A percentile compares a stretch with the other conserved stretches of the same genome.
These are phyloP conservation scores for Carcina quercana DNA, from an alignment of 2,888 invertebrate genomes.

Conservation along the genomic window DNA sequence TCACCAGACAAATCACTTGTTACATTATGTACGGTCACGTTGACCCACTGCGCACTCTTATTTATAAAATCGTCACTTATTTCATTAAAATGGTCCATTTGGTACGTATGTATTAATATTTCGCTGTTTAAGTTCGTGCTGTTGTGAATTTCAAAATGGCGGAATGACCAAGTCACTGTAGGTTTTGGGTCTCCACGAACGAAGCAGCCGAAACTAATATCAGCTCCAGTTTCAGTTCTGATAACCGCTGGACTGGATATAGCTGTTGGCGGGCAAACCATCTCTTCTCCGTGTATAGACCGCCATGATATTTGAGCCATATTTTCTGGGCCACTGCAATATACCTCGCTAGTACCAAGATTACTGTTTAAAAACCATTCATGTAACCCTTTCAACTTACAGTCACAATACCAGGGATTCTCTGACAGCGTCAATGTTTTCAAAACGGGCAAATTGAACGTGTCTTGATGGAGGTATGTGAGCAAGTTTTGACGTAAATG, in stretches of 20 bases:
- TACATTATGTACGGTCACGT: slow-evolving; percentile 87
- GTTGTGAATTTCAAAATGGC: slow-evolving; percentile 67
- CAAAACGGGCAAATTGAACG: slow-evolving; percentile 68
- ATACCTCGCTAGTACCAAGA: slow-evolving; percentile 82
- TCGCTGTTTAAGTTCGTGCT: slow-evolving; percentile 45
- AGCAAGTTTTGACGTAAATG: slow-evolving; percentile 88
- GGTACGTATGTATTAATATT: slow-evolving; percentile 42
- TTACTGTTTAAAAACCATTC: slow-evolving; percentile 88
- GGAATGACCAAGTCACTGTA: slow-evolving; percentile 85
- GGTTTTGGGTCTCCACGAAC: slow-evolving; percentile 89
- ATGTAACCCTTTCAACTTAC: slow-evolving; percentile 86
- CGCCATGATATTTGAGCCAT: slow-evolving; percentile 83
- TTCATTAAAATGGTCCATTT: slow-evolving; percentile 44
- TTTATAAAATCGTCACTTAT: slow-evolving; percentile 54
- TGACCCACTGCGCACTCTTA: slow-evolving; percentile 80
- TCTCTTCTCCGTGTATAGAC: slow-evolving; percentile 80
- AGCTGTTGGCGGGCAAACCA: slow-evolving; percentile 87
- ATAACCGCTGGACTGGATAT: slow-evolving; percentile 71
- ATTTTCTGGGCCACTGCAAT: slow-evolving; percentile 80
- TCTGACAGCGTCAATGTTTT: slow-evolving; percentile 87
- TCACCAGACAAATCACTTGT: slow-evolving; percentile 88
- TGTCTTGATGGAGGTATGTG: slow-evolving; percentile 73
- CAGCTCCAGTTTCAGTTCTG: slow-evolving; percentile 85
- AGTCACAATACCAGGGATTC: slow-evolving; percentile 94
- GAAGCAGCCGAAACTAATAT: slow-evolving; percentile 87